Percentiles rank a stretch among this genome's conserved stretches.
phyloP scores from a whole-genome alignment of 2,888 invertebrate species.

The Microctonus brassicae region DNA sequence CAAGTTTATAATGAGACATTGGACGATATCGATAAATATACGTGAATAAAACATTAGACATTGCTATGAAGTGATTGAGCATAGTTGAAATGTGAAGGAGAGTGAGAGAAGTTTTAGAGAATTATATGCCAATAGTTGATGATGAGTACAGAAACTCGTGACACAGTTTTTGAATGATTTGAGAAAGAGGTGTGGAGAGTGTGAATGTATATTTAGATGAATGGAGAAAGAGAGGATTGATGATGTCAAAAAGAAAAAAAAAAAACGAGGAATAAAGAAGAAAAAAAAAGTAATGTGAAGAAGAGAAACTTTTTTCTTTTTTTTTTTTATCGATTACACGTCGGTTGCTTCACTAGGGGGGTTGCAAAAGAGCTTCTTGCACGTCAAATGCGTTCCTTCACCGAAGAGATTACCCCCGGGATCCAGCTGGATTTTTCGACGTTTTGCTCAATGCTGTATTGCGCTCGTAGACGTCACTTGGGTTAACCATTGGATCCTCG shows the following conservation, averaged over 20 bases:
- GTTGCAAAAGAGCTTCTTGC: not conserved
- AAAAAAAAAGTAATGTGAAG: not conserved
- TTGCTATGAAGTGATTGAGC: not conserved
- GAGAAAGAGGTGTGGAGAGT: not conserved
- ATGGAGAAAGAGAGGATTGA: slow-evolving; percentile 8
- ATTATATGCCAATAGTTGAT: not conserved
- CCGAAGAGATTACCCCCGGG: slow-evolving; percentile 22
- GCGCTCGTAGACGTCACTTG: slow-evolving; percentile 15
- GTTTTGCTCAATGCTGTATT: not conserved
- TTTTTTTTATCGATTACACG: slow-evolving; percentile 26
- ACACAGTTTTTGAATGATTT: not conserved
- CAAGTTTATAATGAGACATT: not conserved
- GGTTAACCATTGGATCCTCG: slow-evolving; percentile 9
- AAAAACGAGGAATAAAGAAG: not conserved
- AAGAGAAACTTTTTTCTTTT: no score
- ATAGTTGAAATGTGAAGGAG: not conserved
- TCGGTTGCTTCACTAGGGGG: slow-evolving; percentile 13
- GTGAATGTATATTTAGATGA: slow-evolving; percentile 37
- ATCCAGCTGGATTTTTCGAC: not conserved
- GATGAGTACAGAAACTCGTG: slow-evolving; percentile 2
- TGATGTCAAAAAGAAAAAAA: slow-evolving; percentile 11
- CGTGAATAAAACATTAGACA: not conserved
- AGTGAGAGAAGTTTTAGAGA: not conserved
- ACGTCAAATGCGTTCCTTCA: slow-evolving; percentile 24
- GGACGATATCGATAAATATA: not conserved